Evolutionary conservation across 2,888 invertebrate genomes (phyloP), one percentile per base, ranked within the genome.

Genomic region (Eucera pruinosa): DNA sequence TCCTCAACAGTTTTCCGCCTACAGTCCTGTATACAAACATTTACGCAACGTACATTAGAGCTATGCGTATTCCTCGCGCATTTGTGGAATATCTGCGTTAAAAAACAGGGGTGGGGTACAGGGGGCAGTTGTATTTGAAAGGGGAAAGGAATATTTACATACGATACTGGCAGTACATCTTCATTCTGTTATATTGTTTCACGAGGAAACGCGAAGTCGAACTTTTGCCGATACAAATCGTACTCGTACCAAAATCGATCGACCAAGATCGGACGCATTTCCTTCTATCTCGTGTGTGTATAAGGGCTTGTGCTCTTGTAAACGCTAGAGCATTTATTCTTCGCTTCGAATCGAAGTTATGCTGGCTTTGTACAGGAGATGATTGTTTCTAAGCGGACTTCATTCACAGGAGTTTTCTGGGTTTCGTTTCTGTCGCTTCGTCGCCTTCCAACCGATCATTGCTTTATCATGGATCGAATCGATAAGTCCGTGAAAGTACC

Each of bases 111-210:
- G 13, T 30, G 23, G 7, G 58, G 41, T 30, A 30, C 23, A n/a
- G 23, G 48, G 41, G 20, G 30, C 45, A 47, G 48, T 48, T 54
- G 77, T 70, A 70, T 65, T 23, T 43, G 43, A 57, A 64, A 25
- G 33, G 41, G 39, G 48, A 41, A 78, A 70, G 73, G 77, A 43
- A 36, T 89, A 90, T 89, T 83, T 90, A 90, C 89, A 90, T 80
- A 87, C 81, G 88, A 89, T 90, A 90, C 89, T 90, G 90, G 90
- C 90, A 90, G 89, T 90, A 88, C 83, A 78, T 84, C 77, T 76
- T 84, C 62, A 47, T 60, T 54, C 45, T 55, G 58, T 76, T 65
- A 18, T 57, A 39, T 43, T 52, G 71, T 62, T 60, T 54, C 78
- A 60, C 65, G 45, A 36, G 57, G 39, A 72, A 70, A 75, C 73